Percentiles rank a stretch among this genome's conserved stretches.
These are phyloP conservation scores for Loripinus fragilis DNA, from an alignment of 2,888 invertebrate genomes.

Conservation along the genomic window DNA sequence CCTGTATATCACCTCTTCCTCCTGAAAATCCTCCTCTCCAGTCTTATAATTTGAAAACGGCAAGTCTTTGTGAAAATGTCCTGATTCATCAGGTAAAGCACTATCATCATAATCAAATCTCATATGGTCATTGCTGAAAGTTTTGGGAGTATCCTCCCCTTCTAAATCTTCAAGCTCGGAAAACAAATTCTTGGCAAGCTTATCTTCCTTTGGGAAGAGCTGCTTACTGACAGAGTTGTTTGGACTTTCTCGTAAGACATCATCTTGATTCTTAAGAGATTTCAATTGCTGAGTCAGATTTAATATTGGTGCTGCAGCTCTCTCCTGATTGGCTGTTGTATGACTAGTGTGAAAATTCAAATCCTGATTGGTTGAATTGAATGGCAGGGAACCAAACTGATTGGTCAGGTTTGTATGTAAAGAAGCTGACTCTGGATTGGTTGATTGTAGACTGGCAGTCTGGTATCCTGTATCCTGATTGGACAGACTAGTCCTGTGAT, in stretches of 20 bases:
- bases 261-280: slow-evolving; percentile 30
- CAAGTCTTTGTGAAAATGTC: slow-evolving; percentile 14
- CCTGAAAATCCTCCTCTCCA: slow-evolving; percentile 33
- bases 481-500: slow-evolving; percentile 63
- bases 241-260: slow-evolving; percentile 11
- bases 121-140: background rate
- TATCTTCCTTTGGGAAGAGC: slow-evolving; percentile 45
- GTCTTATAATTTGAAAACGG: slow-evolving; percentile 36
- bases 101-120: slow-evolving; percentile 49
- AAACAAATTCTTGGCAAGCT: slow-evolving; percentile 30
- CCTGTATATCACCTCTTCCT: slow-evolving; percentile 64
- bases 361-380: slow-evolving; percentile 64
- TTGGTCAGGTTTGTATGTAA: slow-evolving; percentile 70
- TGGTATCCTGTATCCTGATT: slow-evolving; percentile 81
- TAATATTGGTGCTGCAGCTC: slow-evolving; percentile 38
- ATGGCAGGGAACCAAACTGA: slow-evolving; percentile 70
- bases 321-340: slow-evolving; percentile 35
- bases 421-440: slow-evolving; percentile 71
- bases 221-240: slow-evolving; percentile 34
- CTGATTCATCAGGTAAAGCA: slow-evolving; percentile 53
- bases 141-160: slow-evolving; percentile 35
- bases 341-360: slow-evolving; percentile 35
- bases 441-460: slow-evolving; percentile 77
- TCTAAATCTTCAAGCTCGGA: slow-evolving; percentile 46
- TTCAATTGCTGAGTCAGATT: slow-evolving; percentile 48